Conservation (phyloP, 2,797 vertebrate genomes). For the Halcyon chelicuti region DNA sequence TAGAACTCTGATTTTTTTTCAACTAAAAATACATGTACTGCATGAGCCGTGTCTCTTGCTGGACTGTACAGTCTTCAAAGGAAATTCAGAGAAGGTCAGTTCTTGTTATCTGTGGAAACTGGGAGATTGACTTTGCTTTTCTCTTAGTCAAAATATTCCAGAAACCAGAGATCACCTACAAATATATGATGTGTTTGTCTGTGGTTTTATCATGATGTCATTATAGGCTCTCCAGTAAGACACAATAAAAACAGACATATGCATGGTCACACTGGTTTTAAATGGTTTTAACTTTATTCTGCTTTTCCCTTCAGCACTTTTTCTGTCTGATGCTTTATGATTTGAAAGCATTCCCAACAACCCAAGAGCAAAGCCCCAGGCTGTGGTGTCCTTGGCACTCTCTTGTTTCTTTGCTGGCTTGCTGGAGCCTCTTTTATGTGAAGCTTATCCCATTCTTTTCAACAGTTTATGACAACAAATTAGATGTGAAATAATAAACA, state of each 20-base stretch:
- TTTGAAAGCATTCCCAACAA: conserved; percentile 38
- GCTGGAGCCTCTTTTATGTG: conserved; percentile 6
- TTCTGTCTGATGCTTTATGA: not conserved
- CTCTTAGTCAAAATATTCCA: conserved; percentile 73
- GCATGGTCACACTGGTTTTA: not conserved
- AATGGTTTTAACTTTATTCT: conserved; percentile 7
- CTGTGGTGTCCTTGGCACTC: not conserved
- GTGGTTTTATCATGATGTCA: conserved; percentile 56
- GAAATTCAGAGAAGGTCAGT: conserved; percentile 25
- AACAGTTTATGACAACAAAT: conserved; percentile 25
- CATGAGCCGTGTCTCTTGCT: not conserved
- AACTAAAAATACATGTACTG: not conserved
- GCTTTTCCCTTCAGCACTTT: not conserved
- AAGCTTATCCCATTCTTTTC: conserved; percentile 17
- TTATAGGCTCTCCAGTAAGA: conserved; percentile 2
- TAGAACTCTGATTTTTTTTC: not conserved
- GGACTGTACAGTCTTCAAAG: not conserved
- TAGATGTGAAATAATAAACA: conserved; percentile 36
- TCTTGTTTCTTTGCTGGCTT: not conserved
- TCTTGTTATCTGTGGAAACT: conserved; percentile 12
- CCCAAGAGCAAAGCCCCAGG: not conserved
- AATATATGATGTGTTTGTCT: conserved; percentile 37
- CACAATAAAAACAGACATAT: conserved; percentile 13
- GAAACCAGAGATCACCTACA: conserved; percentile 26
- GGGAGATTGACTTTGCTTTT: not conserved